A percentile compares a stretch with the other conserved stretches of the same genome.
Evolutionary conservation across 2,888 invertebrate genomes (phyloP).

Genomic region (Macaria liturata): DNA sequence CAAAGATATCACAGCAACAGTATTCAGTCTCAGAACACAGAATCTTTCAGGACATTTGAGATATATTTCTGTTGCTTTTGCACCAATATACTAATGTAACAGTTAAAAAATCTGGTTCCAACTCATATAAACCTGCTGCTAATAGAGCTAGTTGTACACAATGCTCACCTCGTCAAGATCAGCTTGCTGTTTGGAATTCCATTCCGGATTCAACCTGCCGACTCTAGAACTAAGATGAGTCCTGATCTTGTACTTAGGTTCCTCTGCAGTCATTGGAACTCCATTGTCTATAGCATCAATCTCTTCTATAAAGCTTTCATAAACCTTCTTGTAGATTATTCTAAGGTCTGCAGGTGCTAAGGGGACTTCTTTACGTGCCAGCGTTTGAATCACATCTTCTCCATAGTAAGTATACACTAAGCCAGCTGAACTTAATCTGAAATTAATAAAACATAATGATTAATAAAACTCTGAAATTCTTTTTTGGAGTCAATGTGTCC

Average conservation of each 20-base stretch:
- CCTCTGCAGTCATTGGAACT: conserved; percentile 90
- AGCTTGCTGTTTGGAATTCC: conserved; percentile 86
- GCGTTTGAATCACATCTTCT: conserved; percentile 86
- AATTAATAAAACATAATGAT: conserved; percentile 32
- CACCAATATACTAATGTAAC: too few species aligned
- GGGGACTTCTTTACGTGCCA: conserved; percentile 69
- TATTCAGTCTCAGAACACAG: too few species aligned
- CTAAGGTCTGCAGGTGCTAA: conserved; percentile 77
- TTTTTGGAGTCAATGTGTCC: too few species aligned
- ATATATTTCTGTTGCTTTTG: too few species aligned
- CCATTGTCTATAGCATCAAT: conserved; percentile 99
- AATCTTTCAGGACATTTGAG: too few species aligned
- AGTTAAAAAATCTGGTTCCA: too few species aligned
- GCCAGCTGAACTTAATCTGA: conserved; percentile 97
- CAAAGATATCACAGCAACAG: too few species aligned
- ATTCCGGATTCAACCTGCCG: conserved; percentile 90
- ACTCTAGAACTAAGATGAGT: conserved; percentile 92
- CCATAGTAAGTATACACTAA: conserved; percentile 96
- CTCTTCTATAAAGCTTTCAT: conserved; percentile 94
- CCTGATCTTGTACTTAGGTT: conserved; percentile 89
- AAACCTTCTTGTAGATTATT: conserved; percentile 87
- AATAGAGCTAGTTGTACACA: neutral
- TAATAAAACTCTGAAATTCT: conserved; percentile 58
- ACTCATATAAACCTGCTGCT: too few species aligned
- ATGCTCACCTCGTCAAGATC: conserved; percentile 67